Conservation (phyloP, 2,797 vertebrate species). For the Astyanax mexicanus region DNA sequence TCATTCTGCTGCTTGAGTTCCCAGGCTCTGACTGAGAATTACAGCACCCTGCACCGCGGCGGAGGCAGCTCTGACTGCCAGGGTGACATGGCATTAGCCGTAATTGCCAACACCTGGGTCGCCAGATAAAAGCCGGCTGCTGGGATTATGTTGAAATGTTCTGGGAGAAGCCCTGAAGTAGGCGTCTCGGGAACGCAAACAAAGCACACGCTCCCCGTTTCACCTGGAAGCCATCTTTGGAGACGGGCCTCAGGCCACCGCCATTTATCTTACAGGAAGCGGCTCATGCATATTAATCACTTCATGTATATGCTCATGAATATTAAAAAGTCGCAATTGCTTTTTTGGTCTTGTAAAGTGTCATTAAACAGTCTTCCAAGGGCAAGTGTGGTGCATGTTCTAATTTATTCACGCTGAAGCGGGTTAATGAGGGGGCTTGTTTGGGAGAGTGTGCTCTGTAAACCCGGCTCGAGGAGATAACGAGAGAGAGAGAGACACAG, state of each 20-base stretch:
- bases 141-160: conserved; percentile 52
- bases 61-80: conserved; percentile 38
- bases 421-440: conserved; percentile 43
- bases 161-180: conserved; percentile 15
- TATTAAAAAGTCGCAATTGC: background rate
- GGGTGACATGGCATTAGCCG: conserved; percentile 34
- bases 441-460: conserved; percentile 18
- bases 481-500: conserved; percentile 12
- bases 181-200: conserved; percentile 30
- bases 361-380: background rate
- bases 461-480: conserved; percentile 40
- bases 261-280: conserved; percentile 36
- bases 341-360: background rate
- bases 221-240: conserved; percentile 52
- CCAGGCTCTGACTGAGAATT: conserved; percentile 24
- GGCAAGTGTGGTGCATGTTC: conserved; percentile 11
- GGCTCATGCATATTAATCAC: conserved; percentile 42
- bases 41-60: conserved; percentile 32
- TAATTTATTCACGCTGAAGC: conserved; percentile 34
- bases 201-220: conserved; percentile 49
- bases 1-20: conserved; percentile 30
- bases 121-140: conserved; percentile 58
- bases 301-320: conserved; percentile 10
- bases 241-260: conserved; percentile 2
- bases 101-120: conserved; percentile 68